Evolutionary conservation across 1,140 invertebrate genomes (phyloP), one percentile per base, ranked within the genome.

Genomic region (Episyrphus balteatus): DNA sequence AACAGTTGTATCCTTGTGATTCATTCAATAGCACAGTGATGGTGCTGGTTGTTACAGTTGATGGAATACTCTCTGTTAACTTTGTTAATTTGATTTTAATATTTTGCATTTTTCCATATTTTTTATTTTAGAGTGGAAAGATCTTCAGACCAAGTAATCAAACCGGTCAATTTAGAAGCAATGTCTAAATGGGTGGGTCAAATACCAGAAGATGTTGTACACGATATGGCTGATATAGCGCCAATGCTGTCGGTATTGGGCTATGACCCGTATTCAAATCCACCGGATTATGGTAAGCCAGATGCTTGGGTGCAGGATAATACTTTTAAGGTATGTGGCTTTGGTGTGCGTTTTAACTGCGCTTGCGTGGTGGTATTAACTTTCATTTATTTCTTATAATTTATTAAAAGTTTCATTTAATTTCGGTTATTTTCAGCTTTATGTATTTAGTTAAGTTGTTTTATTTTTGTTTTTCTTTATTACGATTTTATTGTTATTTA

Each of bases 71-170:
- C 8, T 26, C 21, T 26, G 3, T 26, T 26, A 8, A 26, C 21
- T 26, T 26, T 26, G 8, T 26, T 5, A 26, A 26, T 26, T 26
- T 26, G 21, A 26, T 5, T 26, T 26, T 26, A 26, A 26, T 26
- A 8, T 26, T n/a, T 5, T 26, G 21, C 3, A 26, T 26, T 26
- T 26, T 26, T 26, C 21, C 3, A 5, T 26, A 3, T 26, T 52
- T 58, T 67, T 56, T 59, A 57, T 75, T 75, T 41, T 74, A 97
- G 92, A 72, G 88, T 94, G 55, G 95, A 99, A 72, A 79, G 93
- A 47, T 98, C 94, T 13, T 95, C 92, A 50, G 95, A 99, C 75
- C 95, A 99, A 77, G 94, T 99, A 44, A 92, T 98, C 63, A 97
- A 97, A 68, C 93, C 96, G 7, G 86, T 99, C 12, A 98, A 98